Evolutionary conservation across 2,113 vertebrate genomes (phyloP).

Genomic region (Caracal caracal): DNA sequence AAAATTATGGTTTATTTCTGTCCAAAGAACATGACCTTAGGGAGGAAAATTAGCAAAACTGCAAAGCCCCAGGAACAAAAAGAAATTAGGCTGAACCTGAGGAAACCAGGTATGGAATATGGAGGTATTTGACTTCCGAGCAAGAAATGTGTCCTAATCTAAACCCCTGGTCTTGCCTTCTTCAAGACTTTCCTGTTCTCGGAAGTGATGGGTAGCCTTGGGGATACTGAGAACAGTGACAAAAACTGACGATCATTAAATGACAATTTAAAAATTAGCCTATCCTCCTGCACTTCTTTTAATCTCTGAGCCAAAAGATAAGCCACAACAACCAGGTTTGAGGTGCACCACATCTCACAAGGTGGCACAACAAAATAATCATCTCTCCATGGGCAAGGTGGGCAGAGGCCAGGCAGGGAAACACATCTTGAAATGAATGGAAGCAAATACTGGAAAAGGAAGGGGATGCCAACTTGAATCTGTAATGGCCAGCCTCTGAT

Average conservation of each 20-base stretch:
- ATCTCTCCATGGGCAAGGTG: neutral
- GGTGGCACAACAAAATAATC: neutral
- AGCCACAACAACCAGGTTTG: neutral
- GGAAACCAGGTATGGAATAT: neutral
- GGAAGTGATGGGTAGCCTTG: neutral
- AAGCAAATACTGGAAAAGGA: neutral
- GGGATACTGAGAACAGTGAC: neutral
- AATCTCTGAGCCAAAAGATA: neutral
- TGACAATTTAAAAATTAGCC: neutral
- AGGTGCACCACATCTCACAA: accelerated
- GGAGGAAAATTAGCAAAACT: conserved; percentile 8
- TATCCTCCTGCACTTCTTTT: neutral
- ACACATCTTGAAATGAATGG: neutral
- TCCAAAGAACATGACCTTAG: conserved; percentile 14
- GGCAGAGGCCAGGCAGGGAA: neutral
- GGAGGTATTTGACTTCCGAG: neutral
- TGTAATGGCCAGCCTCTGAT: neutral
- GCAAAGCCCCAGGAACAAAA: neutral
- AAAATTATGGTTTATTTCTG: conserved; percentile 15
- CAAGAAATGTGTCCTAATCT: neutral
- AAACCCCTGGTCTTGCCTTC: neutral
- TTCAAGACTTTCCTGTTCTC: neutral
- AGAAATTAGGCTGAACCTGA: neutral
- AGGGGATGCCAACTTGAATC: neutral
- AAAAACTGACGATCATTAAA: neutral